Evolutionary conservation across 2,888 invertebrate species (phyloP).

Genomic region (Drosophila picticornis): DNA sequence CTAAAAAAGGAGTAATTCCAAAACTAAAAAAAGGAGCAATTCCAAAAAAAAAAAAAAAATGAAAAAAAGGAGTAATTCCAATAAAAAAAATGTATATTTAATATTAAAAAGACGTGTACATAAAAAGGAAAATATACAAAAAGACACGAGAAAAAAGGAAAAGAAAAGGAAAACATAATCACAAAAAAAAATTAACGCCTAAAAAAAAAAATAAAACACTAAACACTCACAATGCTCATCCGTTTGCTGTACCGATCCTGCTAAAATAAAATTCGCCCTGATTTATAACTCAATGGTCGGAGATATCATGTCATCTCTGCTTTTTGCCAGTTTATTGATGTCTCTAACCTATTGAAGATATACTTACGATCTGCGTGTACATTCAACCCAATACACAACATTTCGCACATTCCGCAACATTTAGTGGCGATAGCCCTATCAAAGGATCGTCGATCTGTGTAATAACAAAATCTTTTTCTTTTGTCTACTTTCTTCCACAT

Average conservation of each 20-base stretch:
- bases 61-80: slow-evolving; percentile 45
- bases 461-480: slow-evolving; percentile 81
- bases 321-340: slow-evolving; percentile 26
- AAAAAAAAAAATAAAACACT: slow-evolving; percentile 27
- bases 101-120: slow-evolving; percentile 27
- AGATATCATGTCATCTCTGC: slow-evolving; percentile 44
- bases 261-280: slow-evolving; percentile 25
- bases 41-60: slow-evolving; percentile 29
- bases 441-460: slow-evolving; percentile 74
- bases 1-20: slow-evolving; percentile 45
- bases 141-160: slow-evolving; percentile 50
- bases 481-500: slow-evolving; percentile 82
- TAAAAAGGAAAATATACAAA: slow-evolving; percentile 29
- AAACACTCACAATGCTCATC: slow-evolving; percentile 49
- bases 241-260: slow-evolving; percentile 35
- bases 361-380: slow-evolving; percentile 30
- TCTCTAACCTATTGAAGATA: slow-evolving; percentile 41
- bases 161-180: slow-evolving; percentile 26
- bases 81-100: background rate
- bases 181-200: slow-evolving; percentile 23
- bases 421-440: slow-evolving; percentile 41
- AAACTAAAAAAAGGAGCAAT: slow-evolving; percentile 38
- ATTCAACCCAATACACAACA: slow-evolving; percentile 35
- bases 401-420: slow-evolving; percentile 58
- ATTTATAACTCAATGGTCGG: slow-evolving; percentile 39